Evolutionary conservation across 92 coral and sea anemone species (phyloP).

Genomic region (Porites cylindrica): DNA sequence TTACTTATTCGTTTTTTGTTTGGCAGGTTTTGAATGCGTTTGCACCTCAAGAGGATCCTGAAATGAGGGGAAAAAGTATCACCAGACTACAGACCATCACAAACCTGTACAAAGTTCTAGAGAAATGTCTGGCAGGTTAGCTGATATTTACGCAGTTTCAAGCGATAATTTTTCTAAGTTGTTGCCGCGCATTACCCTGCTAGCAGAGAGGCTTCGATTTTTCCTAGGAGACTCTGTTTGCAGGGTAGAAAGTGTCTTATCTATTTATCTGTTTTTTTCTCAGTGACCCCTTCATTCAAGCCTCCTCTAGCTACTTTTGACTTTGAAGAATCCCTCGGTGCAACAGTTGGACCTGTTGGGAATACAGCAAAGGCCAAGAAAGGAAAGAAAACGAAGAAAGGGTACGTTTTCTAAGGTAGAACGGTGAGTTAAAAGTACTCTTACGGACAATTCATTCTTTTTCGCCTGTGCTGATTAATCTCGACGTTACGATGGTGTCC

Average conservation of each 20-base stretch:
- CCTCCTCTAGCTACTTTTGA: slow-evolving; percentile 96
- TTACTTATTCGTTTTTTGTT: not conserved
- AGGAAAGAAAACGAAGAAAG: slow-evolving; percentile 66
- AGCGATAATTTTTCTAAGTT: no score
- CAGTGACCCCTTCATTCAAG: slow-evolving; percentile 84
- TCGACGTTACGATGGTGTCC: no score
- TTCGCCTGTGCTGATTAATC: no score
- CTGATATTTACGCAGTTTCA: not conserved
- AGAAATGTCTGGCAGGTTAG: slow-evolving; percentile 75
- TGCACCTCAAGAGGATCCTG: slow-evolving; percentile 89
- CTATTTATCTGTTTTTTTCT: not conserved
- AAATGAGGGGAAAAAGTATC: slow-evolving; percentile 93
- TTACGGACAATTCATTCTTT: no score
- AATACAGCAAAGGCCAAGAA: slow-evolving; percentile 74
- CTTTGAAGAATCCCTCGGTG: slow-evolving; percentile 74
- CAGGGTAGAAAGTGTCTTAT: no score
- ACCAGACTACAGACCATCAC: slow-evolving; percentile 86
- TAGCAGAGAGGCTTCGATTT: no score
- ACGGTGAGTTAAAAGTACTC: not conserved
- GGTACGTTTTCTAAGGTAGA: slow-evolving; percentile 53
- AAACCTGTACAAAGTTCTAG: slow-evolving; percentile 73
- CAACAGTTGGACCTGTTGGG: slow-evolving; percentile 50
- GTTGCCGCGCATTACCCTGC: no score
- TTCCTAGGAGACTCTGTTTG: no score
- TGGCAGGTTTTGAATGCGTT: slow-evolving; percentile 92